A percentile compares a stretch with the other conserved stretches of the same genome.
Conservation (phyloP, 2,888 invertebrate genomes). For the Physocephala rufipes region DNA sequence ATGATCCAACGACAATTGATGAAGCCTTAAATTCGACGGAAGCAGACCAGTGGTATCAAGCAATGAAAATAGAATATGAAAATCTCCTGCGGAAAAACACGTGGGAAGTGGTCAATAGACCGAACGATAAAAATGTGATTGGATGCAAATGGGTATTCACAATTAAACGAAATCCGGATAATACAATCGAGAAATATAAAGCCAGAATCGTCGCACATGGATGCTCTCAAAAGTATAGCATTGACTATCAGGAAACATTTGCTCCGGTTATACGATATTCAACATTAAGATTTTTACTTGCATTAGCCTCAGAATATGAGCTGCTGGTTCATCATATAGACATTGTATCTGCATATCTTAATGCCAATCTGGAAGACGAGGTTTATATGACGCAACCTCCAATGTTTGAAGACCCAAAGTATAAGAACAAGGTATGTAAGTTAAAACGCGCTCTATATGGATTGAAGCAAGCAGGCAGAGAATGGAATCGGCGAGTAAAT, state of each 20-base stretch:
- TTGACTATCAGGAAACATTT: slow-evolving; percentile 41
- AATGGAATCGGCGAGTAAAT: slow-evolving; percentile 39
- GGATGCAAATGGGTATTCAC: slow-evolving; percentile 37
- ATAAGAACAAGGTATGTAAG: slow-evolving; percentile 30
- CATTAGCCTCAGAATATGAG: not conserved
- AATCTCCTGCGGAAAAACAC: not conserved
- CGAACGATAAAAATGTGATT: slow-evolving; percentile 23
- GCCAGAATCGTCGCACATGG: slow-evolving; percentile 42
- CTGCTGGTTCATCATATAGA: not conserved
- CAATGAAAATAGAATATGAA: not conserved
- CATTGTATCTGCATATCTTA: slow-evolving; percentile 31
- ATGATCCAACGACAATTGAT: not conserved
- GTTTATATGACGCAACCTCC: slow-evolving; percentile 34
- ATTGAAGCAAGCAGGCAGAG: slow-evolving; percentile 41
- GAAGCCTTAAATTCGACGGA: not conserved
- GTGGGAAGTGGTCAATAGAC: not conserved
- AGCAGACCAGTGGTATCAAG: not conserved
- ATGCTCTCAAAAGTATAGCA: slow-evolving; percentile 39
- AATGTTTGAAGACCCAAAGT: slow-evolving; percentile 21
- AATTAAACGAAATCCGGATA: slow-evolving; percentile 36
- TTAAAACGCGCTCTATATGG: slow-evolving; percentile 35
- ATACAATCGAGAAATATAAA: slow-evolving; percentile 34
- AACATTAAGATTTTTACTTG: not conserved
- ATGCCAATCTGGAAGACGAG: slow-evolving; percentile 31
- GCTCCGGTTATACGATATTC: slow-evolving; percentile 29